Evolutionary conservation across 2,797 vertebrate genomes (phyloP), one percentile per base, ranked within the genome.

Genomic region (Mormyrops boulengeri): DNA sequence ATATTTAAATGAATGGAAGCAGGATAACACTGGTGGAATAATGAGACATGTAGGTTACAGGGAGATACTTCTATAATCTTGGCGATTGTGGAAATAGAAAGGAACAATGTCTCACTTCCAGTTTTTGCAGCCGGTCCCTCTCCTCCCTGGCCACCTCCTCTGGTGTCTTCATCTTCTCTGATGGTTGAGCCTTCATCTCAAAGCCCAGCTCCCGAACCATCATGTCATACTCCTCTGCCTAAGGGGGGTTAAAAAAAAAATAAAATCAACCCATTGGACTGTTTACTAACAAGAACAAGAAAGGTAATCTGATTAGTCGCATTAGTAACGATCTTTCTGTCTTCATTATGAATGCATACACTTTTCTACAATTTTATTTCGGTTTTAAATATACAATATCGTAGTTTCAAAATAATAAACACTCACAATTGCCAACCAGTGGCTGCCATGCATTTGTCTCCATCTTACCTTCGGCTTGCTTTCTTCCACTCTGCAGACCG

Each of bases 161-260:
- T 0, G 97, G 95, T 0, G 97, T 97, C 92, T 99, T 99, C 96
- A 99, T 93, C 92, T 95, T 97, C 95, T 97, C 96, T 0, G 97
- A 98, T 1, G 99, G 98, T 90, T 97, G 97, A 0, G 97, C 98
- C 95, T 99, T 99, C 97, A 99, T 98, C 94, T 99, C 99, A 1
- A 99, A 99, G 91, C 96, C 98, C 88, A 99, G 97, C 94, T 99
- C 97, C 50, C 97, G 96, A 89, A 99, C 99, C 94, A 96, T 96
- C 94, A 97, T 92, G 92, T 99, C 98, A 2, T 99, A 99, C 7
- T 96, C 95, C 2, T 99, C 98, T 66, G 96, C 94, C 99, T 99
- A 90, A 41, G 90, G 60, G 44, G 55, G n/a, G 26, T 11, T 0
- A 22, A 17, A 2, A 11, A 1, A 44, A 85, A 26, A 80, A 30